Conservation (phyloP, 2,797 vertebrate species). For the Enteromius treurensis region DNA sequence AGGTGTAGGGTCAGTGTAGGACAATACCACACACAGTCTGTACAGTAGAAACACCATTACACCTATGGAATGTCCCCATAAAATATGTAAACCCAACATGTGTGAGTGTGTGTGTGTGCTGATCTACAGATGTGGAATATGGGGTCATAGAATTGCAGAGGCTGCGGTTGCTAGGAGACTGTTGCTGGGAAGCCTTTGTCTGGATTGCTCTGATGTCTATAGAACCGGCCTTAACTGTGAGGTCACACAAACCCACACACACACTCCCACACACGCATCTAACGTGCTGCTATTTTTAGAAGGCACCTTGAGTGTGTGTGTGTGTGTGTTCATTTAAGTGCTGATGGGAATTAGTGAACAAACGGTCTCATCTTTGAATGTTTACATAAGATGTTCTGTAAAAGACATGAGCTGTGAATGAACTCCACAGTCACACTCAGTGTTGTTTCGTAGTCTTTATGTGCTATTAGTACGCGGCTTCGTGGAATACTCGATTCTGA, state of each 20-base stretch:
- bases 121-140: constrained; percentile 57
- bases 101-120: constrained; percentile 20
- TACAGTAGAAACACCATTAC: too few species aligned
- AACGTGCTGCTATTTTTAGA: constrained; percentile 35
- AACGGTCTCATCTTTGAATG: constrained; percentile 36
- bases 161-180: constrained; percentile 72
- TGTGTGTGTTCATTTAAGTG: constrained; percentile 9
- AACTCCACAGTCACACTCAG: not conserved
- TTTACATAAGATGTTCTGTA: not conserved
- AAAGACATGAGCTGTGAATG: not conserved
- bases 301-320: constrained; percentile 1
- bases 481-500: too few species aligned
- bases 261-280: constrained; percentile 28
- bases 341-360: constrained; percentile 42
- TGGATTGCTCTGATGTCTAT: constrained; percentile 52
- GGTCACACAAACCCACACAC: constrained; percentile 48
- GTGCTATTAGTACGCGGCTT: not conserved
- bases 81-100: not conserved
- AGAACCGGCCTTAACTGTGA: constrained; percentile 43
- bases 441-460: not conserved
- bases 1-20: too few species aligned
- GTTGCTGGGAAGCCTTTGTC: constrained; percentile 63
- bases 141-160: constrained; percentile 63
- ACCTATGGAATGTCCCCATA: too few species aligned
- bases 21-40: too few species aligned